Evolutionary conservation across 2,113 vertebrate species (phyloP).

Genomic region (cattle (Bos taurus)): DNA sequence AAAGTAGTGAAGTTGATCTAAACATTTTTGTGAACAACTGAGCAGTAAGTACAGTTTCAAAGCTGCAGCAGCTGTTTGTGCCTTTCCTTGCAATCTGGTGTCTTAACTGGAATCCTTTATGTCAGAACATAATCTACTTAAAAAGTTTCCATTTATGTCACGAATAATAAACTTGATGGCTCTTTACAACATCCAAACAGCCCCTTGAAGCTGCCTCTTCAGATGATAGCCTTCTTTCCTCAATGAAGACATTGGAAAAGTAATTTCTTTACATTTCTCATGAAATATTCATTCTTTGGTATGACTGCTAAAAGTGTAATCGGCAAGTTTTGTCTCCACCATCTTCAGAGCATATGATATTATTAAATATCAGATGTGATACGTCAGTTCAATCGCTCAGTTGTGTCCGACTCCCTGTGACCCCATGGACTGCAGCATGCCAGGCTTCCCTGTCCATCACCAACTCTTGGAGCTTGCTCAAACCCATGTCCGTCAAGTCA

Average conservation of each 20-base stretch:
- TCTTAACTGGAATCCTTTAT: conserved; percentile 52
- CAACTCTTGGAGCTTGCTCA: not conserved
- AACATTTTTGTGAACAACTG: conserved; percentile 53
- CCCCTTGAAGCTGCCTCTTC: conserved; percentile 28
- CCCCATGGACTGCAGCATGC: not conserved
- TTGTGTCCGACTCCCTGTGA: not conserved
- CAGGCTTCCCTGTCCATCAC: not conserved
- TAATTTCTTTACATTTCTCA: not conserved
- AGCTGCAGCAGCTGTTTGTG: conserved; percentile 26
- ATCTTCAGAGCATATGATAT: not conserved
- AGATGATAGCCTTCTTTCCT: not conserved
- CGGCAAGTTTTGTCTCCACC: not conserved
- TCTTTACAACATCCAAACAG: conserved; percentile 37
- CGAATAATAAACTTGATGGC: conserved; percentile 43
- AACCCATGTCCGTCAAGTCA: fast-evolving
- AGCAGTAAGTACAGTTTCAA: conserved; percentile 59
- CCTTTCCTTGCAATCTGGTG: conserved; percentile 53
- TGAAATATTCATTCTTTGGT: not conserved
- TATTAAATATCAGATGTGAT: not conserved
- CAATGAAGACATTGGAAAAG: not conserved
- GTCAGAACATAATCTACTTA: conserved; percentile 58
- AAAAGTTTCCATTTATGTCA: conserved; percentile 57
- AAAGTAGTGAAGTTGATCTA: conserved; percentile 48
- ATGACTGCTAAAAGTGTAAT: not conserved
- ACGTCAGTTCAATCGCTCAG: fast-evolving